Evolutionary conservation across 2,797 vertebrate genomes (phyloP).

Genomic region (Oreochromis mossambicus): DNA sequence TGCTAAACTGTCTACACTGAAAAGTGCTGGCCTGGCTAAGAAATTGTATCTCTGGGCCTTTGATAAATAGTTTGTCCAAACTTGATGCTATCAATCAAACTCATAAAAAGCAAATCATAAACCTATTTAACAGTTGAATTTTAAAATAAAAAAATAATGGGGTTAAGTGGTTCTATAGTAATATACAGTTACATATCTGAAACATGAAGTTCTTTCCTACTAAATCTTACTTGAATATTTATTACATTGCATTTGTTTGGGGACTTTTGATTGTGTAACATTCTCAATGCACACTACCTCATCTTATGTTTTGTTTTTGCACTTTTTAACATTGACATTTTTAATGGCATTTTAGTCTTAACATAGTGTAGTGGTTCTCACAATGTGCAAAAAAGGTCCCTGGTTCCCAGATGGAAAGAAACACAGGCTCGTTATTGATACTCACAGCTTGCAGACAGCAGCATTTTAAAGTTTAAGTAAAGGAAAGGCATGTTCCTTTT

Average conservation of each 20-base stretch:
- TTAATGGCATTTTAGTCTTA: background rate
- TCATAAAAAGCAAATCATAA: no score
- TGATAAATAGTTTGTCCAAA: no score
- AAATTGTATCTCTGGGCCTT: background rate
- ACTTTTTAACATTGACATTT: background rate
- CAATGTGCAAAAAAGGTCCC: background rate
- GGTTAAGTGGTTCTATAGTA: no score
- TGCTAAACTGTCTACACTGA: background rate
- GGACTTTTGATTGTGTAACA: background rate
- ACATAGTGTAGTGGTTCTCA: background rate
- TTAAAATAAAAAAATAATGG: no score
- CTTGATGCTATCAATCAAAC: no score
- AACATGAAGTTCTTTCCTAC: background rate
- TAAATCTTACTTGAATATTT: background rate
- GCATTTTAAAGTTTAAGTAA: background rate
- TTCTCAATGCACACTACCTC: background rate
- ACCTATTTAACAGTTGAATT: no score
- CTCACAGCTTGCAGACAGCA: background rate
- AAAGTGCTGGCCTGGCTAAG: background rate
- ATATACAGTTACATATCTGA: no score
- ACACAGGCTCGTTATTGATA: background rate
- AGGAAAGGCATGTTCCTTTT: background rate
- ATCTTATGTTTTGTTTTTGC: background rate
- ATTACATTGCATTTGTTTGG: background rate
- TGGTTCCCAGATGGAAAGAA: background rate